Base-by-base conservation (phyloP, 2,888 invertebrate species). In the Lepidochitona cinerea region DNA sequence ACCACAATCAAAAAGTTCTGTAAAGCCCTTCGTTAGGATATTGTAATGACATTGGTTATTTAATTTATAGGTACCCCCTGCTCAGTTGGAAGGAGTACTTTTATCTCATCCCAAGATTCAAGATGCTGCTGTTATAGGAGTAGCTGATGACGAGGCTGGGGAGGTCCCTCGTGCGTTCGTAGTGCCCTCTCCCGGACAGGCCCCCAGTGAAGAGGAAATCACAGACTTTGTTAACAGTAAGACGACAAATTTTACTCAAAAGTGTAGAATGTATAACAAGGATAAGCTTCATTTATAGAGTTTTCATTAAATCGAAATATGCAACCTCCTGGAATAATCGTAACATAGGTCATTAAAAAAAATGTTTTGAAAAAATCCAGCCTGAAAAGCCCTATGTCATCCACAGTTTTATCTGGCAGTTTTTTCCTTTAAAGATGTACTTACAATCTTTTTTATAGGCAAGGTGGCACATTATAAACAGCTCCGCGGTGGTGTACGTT, bases 401-500 rank as follows among this genome's bases (percentile, higher is more conserved):
- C n/a, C n/a, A n/a, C n/a, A n/a, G n/a, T n/a, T n/a, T n/a, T n/a
- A n/a, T n/a, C n/a, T n/a, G n/a, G n/a, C n/a, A n/a, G n/a, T n/a
- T n/a, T n/a, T n/a, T n/a, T n/a, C n/a, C n/a, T n/a, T n/a, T n/a
- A n/a, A n/a, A n/a, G n/a, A n/a, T n/a, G n/a, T n/a, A n/a, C n/a
- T n/a, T n/a, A n/a, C n/a, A n/a, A n/a, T n/a, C n/a, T n/a, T 33
- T 68, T 37, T 83, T 79, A 7, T 79, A 86, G 86, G 78, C 59
- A 81, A 81, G 72, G 82, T 84, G 6, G 79, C 85, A 14, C 80
- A 80, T 3, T 79, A 84, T 75, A 85, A 86, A 68, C 79, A 77
- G 59, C 66, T 86, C 9, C 73, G 85, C 65, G 86, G 86, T 33
- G 86, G 86, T 0, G 79, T 86, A 0, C 74, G 78, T 41, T 78